Evolutionary conservation across 2,888 invertebrate species (phyloP).

Genomic region (Zaprionus bogoriensis): DNA sequence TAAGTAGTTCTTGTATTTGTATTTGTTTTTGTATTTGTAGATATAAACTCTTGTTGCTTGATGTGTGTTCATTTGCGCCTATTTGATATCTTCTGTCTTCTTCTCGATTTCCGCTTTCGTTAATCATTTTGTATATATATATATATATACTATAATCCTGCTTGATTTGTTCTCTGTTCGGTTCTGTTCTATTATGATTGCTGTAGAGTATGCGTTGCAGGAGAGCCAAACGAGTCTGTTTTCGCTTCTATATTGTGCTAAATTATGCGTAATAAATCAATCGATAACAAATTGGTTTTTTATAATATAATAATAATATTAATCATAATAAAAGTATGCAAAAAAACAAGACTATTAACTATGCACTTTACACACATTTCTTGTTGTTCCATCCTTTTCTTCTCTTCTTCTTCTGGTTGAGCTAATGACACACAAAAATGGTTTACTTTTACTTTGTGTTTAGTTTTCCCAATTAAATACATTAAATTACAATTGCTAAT

Average conservation of each 20-base stretch:
- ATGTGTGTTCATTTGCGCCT: conserved; percentile 63
- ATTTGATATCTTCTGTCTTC: conserved; percentile 41
- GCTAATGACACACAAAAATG: conserved; percentile 37
- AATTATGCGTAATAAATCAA: conserved; percentile 68
- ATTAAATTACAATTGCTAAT: conserved; percentile 76
- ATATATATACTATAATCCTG: conserved; percentile 15
- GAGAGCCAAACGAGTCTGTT: conserved; percentile 35
- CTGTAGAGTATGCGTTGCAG: background rate
- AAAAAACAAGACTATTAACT: conserved; percentile 53
- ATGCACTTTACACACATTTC: conserved; percentile 39
- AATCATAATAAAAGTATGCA: conserved; percentile 48
- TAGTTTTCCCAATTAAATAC: conserved; percentile 61
- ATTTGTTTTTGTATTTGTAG: conserved; percentile 43
- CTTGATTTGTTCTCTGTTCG: conserved; percentile 10
- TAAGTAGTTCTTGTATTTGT: conserved; percentile 38
- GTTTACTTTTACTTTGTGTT: conserved; percentile 19
- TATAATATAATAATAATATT: conserved; percentile 42
- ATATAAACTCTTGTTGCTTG: conserved; percentile 57
- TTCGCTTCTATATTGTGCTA: conserved; percentile 54
- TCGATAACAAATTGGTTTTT: conserved; percentile 64
- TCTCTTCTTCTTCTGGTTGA: conserved; percentile 16
- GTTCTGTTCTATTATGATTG: conserved; percentile 22
- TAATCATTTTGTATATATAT: background rate
- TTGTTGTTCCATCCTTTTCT: too few relatives aligned
- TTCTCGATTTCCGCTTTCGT: background rate